Evolutionary conservation across 2,797 vertebrate genomes (phyloP), one percentile per base, ranked within the genome.

Genomic region (Denticeps clupeoides): DNA sequence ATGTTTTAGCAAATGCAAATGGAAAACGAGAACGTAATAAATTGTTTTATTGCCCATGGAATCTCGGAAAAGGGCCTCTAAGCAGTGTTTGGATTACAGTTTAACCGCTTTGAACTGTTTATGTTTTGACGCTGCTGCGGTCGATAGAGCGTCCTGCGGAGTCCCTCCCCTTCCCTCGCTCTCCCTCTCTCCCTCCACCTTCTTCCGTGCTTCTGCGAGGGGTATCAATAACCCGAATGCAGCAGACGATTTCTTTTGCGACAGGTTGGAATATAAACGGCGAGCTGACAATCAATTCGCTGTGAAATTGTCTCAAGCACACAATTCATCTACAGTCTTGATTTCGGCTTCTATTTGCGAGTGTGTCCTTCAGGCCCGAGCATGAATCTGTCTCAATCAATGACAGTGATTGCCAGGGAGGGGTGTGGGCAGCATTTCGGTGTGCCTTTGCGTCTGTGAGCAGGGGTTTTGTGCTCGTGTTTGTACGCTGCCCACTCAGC

Each of bases 271-370:
- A 69, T 67, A 72, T 69, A 75, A 68, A 72, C 59, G 65, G 47
- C 58, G 50, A 62, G 19, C 62, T 72, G 70, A 65, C 71, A 76
- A 75, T 75, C 74, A 68, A 56, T 71, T 69, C 18, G 29, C 54
- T 53, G 58, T 44, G 10, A 51, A 47, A 62, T 60, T 52, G 51
- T 60, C 63, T 56, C 48, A 32, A 6, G 25, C 59, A 65, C 41
- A 54, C 64, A 67, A 67, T 74, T 51, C 38, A 61, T 74, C 64
- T 58, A 56, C 46, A 57, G 60, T 66, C 64, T 65, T 68, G 64
- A 71, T 69, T 70, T 68, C 45, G 53, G 54, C 55, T 69, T 51
- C 45, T 41, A 25, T 67, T 64, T 63, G 28, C 41, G 42, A 55
- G 29, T 8, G 16, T 24, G 48, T 55, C 65, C 45, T 32, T 59